A percentile compares a stretch with the other conserved stretches of the same genome.
Conservation (phyloP, 2,888 invertebrate genomes). For the Chirona hameri region DNA sequence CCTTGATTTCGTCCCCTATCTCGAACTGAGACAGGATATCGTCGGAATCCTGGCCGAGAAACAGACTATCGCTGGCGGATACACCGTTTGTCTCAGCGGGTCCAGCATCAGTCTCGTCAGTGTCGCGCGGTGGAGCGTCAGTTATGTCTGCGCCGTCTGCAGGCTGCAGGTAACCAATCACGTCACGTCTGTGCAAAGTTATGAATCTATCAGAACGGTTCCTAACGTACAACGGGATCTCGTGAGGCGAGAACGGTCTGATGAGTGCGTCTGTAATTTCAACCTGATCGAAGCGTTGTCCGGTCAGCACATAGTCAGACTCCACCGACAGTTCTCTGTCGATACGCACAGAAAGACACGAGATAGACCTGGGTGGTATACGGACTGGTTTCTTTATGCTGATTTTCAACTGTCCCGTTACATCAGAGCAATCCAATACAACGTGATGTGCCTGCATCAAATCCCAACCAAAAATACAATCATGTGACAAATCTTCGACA, state of each 20-base stretch:
- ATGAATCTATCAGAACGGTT: no score
- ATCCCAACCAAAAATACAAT: neutral
- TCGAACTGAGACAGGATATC: no score
- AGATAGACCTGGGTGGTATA: neutral
- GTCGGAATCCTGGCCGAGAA: no score
- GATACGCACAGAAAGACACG: neutral
- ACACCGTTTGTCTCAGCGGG: no score
- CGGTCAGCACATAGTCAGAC: neutral
- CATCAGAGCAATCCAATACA: neutral
- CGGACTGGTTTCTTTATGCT: neutral
- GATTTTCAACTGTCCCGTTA: neutral
- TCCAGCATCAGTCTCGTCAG: no score
- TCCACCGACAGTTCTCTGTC: neutral
- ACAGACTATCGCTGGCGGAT: no score
- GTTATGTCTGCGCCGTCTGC: no score
- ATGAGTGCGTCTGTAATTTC: neutral
- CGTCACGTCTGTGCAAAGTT: no score
- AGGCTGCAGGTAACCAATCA: no score
- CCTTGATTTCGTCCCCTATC: no score
- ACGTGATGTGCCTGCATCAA: neutral
- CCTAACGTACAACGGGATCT: neutral
- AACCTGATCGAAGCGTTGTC: neutral
- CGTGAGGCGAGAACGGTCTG: neutral
- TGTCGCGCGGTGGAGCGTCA: no score
- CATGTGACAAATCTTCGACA: neutral